Conservation (phyloP, 2,888 invertebrate genomes). For the Resseliella maxima region DNA sequence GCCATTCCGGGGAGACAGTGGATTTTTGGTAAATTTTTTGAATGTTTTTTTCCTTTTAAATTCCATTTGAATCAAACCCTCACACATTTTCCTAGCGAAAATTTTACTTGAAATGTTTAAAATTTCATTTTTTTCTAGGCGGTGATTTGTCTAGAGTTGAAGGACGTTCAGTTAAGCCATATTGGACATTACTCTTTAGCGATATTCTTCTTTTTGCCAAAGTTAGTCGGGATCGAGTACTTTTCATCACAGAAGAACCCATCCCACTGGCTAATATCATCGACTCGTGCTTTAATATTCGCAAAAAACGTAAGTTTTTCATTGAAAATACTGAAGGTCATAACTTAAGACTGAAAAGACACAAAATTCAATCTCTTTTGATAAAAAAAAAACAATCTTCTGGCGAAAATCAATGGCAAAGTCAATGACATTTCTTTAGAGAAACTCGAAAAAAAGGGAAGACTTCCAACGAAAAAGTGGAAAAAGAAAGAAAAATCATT, state of each 20-base stretch:
- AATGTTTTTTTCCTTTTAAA: background rate
- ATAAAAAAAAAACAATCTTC: no score
- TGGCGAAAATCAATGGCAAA: no score
- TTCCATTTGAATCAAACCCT: background rate
- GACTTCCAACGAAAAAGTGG: no score
- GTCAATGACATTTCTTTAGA: no score
- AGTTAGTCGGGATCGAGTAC: slow-evolving; percentile 85
- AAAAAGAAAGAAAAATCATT: no score
- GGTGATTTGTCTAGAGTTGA: slow-evolving; percentile 86
- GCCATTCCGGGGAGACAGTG: slow-evolving; percentile 87
- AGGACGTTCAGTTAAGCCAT: slow-evolving; percentile 82
- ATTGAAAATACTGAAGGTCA: background rate
- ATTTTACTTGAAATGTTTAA: no score
- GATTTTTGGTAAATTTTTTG: slow-evolving; percentile 74
- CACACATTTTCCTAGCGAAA: no score
- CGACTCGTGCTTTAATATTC: slow-evolving; percentile 86
- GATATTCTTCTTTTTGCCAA: slow-evolving; percentile 88
- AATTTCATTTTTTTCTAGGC: no score
- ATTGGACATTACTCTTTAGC: slow-evolving; percentile 87
- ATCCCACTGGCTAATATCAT: slow-evolving; percentile 81
- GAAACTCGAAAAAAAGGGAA: no score
- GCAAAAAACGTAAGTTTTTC: slow-evolving; percentile 78
- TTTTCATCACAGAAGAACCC: slow-evolving; percentile 90
- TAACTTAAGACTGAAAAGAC: no score
- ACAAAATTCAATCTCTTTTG: no score